phyloP scores from a whole-genome alignment of 2,888 invertebrate species.

The Lumbricus terrestris region DNA sequence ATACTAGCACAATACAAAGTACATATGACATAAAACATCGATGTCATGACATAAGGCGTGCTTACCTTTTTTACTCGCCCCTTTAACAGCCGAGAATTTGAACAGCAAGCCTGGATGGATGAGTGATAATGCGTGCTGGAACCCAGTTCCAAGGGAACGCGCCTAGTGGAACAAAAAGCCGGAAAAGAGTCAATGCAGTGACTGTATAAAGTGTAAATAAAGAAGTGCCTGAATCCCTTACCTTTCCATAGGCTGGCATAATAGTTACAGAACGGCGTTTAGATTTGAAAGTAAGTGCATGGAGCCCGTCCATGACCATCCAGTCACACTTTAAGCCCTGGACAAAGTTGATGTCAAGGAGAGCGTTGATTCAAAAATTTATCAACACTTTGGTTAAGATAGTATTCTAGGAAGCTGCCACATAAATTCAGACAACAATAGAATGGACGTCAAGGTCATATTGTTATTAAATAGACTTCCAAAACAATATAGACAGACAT shows the following conservation, averaged over 20 bases:
- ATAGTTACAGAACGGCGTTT: too few species aligned
- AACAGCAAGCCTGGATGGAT: constrained; percentile 67
- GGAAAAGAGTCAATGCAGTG: neutral
- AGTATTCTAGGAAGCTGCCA: too few species aligned
- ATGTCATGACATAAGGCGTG: neutral
- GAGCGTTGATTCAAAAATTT: neutral
- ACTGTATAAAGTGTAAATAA: neutral
- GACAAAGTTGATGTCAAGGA: too few species aligned
- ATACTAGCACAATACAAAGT: too few species aligned
- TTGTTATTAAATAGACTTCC: neutral
- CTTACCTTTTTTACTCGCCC: constrained; percentile 55
- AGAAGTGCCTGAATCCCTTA: too few species aligned
- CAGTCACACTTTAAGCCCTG: too few species aligned
- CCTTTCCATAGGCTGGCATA: too few species aligned
- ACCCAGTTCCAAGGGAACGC: neutral
- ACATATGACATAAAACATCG: too few species aligned
- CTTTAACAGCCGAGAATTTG: constrained; percentile 70
- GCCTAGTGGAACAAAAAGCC: neutral
- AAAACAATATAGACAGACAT: neutral
- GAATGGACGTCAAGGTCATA: neutral
- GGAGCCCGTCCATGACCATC: too few species aligned
- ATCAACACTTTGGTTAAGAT: too few species aligned
- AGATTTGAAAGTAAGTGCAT: too few species aligned
- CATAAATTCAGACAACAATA: too few species aligned
- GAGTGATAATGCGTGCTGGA: constrained; percentile 51